Evolutionary conservation across 2,113 vertebrate species (phyloP).

Genomic region (Nansenia antarctica): DNA sequence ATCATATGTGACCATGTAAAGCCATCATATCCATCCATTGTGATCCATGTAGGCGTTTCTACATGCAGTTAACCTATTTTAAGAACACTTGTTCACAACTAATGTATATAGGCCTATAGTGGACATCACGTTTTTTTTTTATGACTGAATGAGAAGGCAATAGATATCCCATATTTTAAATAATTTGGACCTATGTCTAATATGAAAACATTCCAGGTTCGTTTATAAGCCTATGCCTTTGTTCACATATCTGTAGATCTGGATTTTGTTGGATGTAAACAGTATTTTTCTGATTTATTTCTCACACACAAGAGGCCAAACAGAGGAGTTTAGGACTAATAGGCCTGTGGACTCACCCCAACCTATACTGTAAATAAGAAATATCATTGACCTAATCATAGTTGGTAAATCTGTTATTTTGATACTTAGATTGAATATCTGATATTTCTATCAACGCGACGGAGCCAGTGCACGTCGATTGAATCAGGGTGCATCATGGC

Average conservation of each 20-base stretch:
- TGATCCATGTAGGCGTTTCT: neutral
- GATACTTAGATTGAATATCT: neutral
- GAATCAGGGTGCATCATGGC: neutral
- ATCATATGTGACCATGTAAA: slow-evolving; percentile 13
- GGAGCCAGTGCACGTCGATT: neutral
- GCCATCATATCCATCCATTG: neutral
- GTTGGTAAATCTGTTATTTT: too few relatives aligned
- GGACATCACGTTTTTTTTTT: neutral
- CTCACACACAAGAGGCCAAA: too few relatives aligned
- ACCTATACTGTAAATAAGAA: neutral
- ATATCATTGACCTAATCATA: too few relatives aligned
- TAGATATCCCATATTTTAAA: too few relatives aligned
- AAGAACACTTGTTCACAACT: neutral
- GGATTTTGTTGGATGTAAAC: neutral
- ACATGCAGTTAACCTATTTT: neutral
- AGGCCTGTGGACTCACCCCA: too few relatives aligned
- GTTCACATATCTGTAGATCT: neutral
- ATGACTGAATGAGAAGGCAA: neutral
- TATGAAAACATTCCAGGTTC: neutral
- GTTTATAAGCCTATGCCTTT: neutral
- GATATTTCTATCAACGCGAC: neutral
- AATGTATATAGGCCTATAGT: neutral
- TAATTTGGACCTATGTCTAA: too few relatives aligned
- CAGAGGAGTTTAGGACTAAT: too few relatives aligned
- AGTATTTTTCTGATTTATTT: too few relatives aligned